Evolutionary conservation across 1,140 invertebrate genomes (phyloP), one percentile per base, ranked within the genome.

Genomic region (Grapholita molesta): DNA sequence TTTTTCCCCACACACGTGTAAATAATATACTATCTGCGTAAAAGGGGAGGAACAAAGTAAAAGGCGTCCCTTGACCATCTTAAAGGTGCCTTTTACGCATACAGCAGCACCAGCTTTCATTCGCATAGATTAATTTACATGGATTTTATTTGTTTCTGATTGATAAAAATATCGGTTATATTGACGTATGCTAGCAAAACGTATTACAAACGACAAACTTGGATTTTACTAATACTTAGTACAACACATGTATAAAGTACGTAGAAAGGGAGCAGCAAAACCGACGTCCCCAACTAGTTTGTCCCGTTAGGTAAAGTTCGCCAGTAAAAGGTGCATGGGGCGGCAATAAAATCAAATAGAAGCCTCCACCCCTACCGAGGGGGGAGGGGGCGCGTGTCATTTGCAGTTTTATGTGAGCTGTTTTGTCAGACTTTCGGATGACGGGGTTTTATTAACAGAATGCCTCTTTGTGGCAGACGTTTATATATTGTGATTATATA

Each of bases 311-410:
- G 6, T 72, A 70, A 72, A 78, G 75, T 79, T 78, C 71, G 74
- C 67, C 69, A 70, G 71, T 74, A 74, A 74, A 70, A 73, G 78
- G 72, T 74, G 76, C 71, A 25, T 66, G 68, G 57, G 68, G 71
- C 71, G 71, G 78, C 77, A 82, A 79, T 84, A 84, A 84, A 80
- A 80, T 80, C 78, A 79, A 79, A 80, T 73, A 61, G 73, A 72
- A 77, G 52, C 72, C 79, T 3, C 55, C 15, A 72, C 72, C 71
- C 42, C 66, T 11, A 8, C 38, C 35, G 38, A 66, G 57, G 66
- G 12, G 48, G 38, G 42, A 33, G 35, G 53, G 57, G 42, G 42
- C n/a, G 55, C 42, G 55, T 61, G 55, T 61, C 55, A 61, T 61
- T 61, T 61, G 55, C 55, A 61, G 55, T 61, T 61, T 61, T 61